phyloP scores from a whole-genome alignment of 2,113 vertebrate species.

The Gallinago paraguaiae region DNA sequence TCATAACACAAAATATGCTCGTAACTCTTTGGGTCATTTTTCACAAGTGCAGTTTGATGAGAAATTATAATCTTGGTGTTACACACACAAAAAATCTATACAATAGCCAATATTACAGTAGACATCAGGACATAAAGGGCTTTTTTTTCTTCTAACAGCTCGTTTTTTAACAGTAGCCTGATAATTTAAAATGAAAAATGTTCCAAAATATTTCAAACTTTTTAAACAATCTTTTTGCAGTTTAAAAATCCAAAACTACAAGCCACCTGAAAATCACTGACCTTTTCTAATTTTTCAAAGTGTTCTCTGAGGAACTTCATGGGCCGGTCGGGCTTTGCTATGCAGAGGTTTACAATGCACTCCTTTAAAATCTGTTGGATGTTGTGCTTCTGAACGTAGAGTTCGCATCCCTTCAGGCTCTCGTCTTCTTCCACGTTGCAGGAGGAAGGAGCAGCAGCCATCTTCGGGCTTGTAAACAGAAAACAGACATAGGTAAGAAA shows the following conservation, averaged over 20 bases:
- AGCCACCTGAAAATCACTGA: conserved; percentile 70
- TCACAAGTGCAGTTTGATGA: background rate
- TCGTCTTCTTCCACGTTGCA: conserved; percentile 90
- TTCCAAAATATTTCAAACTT: background rate
- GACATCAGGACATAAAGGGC: background rate
- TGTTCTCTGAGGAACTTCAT: conserved; percentile 96
- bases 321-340: conserved; percentile 92
- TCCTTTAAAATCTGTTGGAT: conserved; percentile 95
- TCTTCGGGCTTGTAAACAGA: conserved; percentile 76
- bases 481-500: conserved; percentile 53
- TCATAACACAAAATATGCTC: background rate
- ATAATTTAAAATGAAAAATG: background rate
- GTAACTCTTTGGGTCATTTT: background rate
- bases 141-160: background rate
- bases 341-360: conserved; percentile 94
- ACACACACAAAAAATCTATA: background rate
- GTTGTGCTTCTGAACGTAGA: conserved; percentile 94
- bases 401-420: conserved; percentile 92
- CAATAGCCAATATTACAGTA: background rate
- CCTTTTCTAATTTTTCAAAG: conserved; percentile 98
- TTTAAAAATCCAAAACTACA: background rate
- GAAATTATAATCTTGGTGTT: background rate
- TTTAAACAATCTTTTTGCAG: background rate
- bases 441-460: conserved; percentile 88
- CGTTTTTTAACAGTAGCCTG: background rate